Percentiles rank a stretch among this genome's conserved stretches.
Conservation (phyloP, 2,888 invertebrate species). For the Hirtodrosophila duncani region DNA sequence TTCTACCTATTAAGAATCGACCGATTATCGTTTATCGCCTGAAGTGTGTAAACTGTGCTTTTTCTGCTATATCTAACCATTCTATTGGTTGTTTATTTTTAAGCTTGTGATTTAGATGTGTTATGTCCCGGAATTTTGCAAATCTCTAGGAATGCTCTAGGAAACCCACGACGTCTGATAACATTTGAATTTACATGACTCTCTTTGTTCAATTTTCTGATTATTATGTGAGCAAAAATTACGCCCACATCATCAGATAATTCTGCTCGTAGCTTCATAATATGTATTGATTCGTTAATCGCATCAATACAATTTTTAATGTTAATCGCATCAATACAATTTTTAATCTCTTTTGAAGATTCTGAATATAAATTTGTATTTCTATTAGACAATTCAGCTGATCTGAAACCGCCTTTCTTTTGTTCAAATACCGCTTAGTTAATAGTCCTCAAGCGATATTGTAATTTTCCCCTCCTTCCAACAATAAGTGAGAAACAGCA, state of each 20-base stretch:
- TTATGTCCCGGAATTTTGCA: no score
- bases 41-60: no score
- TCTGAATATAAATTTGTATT: background rate
- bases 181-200: background rate
- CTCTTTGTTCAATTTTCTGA: background rate
- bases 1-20: no score
- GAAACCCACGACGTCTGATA: no score
- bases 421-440: no score
- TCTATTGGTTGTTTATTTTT: no score
- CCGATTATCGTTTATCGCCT: no score
- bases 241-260: background rate
- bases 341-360: background rate
- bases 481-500: background rate
- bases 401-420: no score
- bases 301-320: background rate
- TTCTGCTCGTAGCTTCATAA: background rate
- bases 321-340: conserved; percentile 1
- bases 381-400: background rate
- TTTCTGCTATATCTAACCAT: no score
- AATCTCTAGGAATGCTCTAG: no score
- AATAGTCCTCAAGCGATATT: background rate
- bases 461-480: background rate
- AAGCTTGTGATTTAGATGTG: no score
- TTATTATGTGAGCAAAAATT: background rate
- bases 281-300: background rate